A percentile compares a stretch with the other conserved stretches of the same genome.
Evolutionary conservation across 2,888 invertebrate species (phyloP).

Genomic region (Cephalotes varians): DNA sequence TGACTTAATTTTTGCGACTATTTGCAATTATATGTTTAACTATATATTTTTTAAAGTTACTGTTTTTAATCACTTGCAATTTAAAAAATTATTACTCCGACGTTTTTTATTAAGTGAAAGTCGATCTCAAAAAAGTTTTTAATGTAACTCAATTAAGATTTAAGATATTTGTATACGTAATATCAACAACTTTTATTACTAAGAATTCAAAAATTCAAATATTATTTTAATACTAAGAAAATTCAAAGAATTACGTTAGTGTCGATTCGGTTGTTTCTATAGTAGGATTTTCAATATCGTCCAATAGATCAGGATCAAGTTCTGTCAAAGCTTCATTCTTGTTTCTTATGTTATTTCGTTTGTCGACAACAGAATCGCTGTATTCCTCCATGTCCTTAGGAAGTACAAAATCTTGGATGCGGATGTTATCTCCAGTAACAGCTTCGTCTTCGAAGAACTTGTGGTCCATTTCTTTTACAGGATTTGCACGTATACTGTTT

Average conservation of each 20-base stretch:
- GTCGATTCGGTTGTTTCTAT: constrained; percentile 46
- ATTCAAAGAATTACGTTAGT: not conserved
- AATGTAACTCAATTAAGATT: not conserved
- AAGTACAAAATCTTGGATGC: not conserved
- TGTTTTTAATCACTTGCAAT: not conserved
- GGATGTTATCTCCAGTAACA: not conserved
- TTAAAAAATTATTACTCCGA: not conserved
- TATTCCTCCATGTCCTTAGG: not conserved
- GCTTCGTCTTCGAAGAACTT: not conserved
- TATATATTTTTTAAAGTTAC: not conserved
- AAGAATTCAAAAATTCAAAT: not conserved
- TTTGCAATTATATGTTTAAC: not conserved
- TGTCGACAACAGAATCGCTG: not conserved
- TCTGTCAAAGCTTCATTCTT: not conserved
- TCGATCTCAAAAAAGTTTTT: not conserved
- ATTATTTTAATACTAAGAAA: not conserved
- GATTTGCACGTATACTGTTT: not conserved
- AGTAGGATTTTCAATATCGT: constrained; percentile 61
- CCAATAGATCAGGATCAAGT: constrained; percentile 53
- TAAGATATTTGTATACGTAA: not conserved
- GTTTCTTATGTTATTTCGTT: not conserved
- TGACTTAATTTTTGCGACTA: no score
- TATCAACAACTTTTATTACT: not conserved
- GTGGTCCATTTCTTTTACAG: not conserved
- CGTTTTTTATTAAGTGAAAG: not conserved